Base-by-base conservation (phyloP, 2,113 vertebrate species). In the Asarcornis scutulata region DNA sequence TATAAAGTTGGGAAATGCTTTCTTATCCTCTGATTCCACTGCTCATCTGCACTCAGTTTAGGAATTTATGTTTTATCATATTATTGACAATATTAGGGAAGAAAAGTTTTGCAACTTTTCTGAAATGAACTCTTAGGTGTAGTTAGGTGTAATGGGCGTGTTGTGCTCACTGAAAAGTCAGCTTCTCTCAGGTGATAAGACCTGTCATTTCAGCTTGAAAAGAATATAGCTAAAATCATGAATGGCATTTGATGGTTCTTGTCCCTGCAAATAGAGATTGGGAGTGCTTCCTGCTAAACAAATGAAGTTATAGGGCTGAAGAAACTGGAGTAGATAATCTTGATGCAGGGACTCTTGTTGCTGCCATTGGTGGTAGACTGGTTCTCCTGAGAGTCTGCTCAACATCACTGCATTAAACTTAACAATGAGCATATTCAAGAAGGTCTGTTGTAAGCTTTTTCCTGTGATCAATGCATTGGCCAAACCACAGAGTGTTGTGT, bases 201-300 rank as follows among this genome's bases (percentile, higher is more conserved):
- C 18, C 62, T 89, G 78, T 83, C 77, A 82, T 59, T 58, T 82
- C 66, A 92, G 80, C 84, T 58, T 82, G 90, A 96, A 68, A 52
- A 69, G 78, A 87, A 90, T 94, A 93, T 85, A 79, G 15, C 67
- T 73, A 67, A 76, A 86, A 82, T 74, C 22, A 16, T 22, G 44
- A 71, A 72, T 64, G 44, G 15, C 13, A 42, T 89, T 63, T 92
- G 81, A 68, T 84, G 36, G 44, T 42, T 93, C 71, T 68, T 73
- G 17, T 73, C 91, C 42, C n/a, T 48, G 50, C 18, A 94, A 83
- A 84, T 3, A 63, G 44, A 89, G 36, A 75, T 55, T n/a, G 67
- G 58, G 44, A 91, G 27, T 21, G 9, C 12, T 75, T 86, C 27
- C n/a, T 40, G 18, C 42, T 59, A 64, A 66, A 26, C 1, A 26